phyloP scores from a whole-genome alignment of 2,797 vertebrate genomes.

The Microctenopoma steveboyesi region DNA sequence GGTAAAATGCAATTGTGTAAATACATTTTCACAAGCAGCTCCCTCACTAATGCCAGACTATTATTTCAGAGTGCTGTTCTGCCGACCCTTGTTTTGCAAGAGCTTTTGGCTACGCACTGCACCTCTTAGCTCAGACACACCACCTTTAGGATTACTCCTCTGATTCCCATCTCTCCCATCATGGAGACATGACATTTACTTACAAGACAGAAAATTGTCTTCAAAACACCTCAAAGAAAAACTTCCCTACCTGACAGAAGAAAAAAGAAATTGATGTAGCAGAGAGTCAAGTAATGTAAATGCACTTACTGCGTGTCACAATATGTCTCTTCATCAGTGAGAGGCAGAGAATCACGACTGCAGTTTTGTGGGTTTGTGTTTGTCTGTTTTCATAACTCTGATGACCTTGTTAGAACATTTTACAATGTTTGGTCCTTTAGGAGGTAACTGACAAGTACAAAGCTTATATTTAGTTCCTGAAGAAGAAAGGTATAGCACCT shows the following conservation, averaged over 20 bases:
- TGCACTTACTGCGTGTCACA: slow-evolving; percentile 22
- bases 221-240: slow-evolving; percentile 69
- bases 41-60: slow-evolving; percentile 52
- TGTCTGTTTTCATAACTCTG: slow-evolving; percentile 12
- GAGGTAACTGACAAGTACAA: background rate
- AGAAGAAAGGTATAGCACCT: no score
- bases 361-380: background rate
- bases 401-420: background rate
- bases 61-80: slow-evolving; percentile 59
- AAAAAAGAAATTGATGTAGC: slow-evolving; percentile 32
- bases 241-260: slow-evolving; percentile 41
- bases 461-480: background rate
- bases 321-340: slow-evolving; percentile 7
- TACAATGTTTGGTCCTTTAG: background rate
- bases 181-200: slow-evolving; percentile 78
- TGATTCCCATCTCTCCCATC: slow-evolving; percentile 74
- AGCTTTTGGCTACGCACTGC: slow-evolving; percentile 59
- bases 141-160: slow-evolving; percentile 73
- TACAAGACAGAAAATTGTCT: slow-evolving; percentile 74
- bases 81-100: slow-evolving; percentile 49
- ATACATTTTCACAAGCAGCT: slow-evolving; percentile 58
- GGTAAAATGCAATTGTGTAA: slow-evolving; percentile 54
- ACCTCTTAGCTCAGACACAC: slow-evolving; percentile 70
- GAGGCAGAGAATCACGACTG: slow-evolving; percentile 2
- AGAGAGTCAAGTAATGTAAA: slow-evolving; percentile 47